phyloP scores from a whole-genome alignment of 2,797 vertebrate genomes.

The Naso thynnoides region DNA sequence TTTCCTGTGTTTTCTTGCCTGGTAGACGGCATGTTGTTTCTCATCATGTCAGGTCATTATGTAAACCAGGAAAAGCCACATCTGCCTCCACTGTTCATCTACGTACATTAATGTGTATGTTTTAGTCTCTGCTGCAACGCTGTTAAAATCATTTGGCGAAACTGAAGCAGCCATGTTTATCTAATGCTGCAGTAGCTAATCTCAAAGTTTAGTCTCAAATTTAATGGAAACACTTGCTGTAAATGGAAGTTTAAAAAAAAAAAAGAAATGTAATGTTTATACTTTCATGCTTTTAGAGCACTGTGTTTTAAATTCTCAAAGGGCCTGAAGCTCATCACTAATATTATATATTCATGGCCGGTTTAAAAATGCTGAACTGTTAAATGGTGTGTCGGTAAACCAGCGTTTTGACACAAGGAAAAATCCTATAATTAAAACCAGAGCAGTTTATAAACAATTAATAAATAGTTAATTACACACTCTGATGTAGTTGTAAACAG shows the following conservation, averaged over 20 bases:
- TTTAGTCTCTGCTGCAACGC: neutral
- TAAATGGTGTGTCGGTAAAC: neutral
- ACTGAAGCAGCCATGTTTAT: neutral
- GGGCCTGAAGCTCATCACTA: neutral
- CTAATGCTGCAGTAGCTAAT: neutral
- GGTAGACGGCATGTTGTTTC: neutral
- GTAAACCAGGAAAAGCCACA: constrained; percentile 1
- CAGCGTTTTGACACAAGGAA: neutral
- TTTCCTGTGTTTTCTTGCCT: too few species aligned
- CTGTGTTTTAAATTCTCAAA: neutral
- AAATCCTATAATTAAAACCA: neutral
- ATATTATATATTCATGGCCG: neutral
- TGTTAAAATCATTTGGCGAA: neutral
- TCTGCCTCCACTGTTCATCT: neutral
- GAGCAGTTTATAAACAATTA: neutral
- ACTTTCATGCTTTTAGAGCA: neutral
- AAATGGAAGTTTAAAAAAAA: neutral
- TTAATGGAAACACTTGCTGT: too few species aligned
- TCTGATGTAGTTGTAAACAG: neutral
- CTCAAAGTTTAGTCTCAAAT: neutral
- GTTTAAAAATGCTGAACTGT: neutral
- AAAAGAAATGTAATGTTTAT: neutral
- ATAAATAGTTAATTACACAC: neutral
- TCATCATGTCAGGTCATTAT: too few species aligned
- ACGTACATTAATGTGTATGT: neutral